These are phyloP conservation scores for Lamprotornis superbus DNA, from an alignment of 2,113 vertebrate species.

Conservation along the genomic window DNA sequence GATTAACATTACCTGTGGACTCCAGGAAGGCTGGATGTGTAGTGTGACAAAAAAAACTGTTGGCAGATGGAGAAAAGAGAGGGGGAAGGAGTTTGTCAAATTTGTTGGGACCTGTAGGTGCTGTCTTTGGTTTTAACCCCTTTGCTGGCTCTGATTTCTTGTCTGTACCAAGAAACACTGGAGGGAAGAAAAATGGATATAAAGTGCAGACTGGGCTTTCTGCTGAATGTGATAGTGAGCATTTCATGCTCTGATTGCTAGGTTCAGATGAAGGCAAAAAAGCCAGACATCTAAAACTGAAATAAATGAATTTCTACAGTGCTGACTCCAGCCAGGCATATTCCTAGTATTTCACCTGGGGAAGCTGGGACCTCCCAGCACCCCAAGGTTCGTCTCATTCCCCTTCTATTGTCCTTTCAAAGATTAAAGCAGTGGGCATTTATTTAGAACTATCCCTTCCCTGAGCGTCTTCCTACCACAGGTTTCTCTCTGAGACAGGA, in stretches of 20 bases:
- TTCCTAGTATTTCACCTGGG: not conserved
- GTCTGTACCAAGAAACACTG: fast-evolving
- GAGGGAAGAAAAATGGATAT: not conserved
- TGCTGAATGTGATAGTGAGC: not conserved
- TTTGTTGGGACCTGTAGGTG: not conserved
- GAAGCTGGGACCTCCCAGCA: not conserved
- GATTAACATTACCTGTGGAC: not conserved
- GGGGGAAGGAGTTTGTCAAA: not conserved
- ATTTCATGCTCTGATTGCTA: not conserved
- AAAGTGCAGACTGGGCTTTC: not conserved
- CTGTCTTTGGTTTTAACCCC: not conserved
- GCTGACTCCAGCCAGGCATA: not conserved
- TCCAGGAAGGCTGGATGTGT: not conserved
- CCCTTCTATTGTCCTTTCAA: not conserved
- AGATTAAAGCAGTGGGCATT: not conserved
- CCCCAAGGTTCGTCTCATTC: not conserved
- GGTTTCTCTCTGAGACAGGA: fast-evolving
- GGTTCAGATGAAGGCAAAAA: not conserved
- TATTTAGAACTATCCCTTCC: not conserved
- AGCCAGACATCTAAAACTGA: not conserved
- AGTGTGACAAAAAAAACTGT: not conserved
- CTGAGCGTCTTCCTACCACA: not conserved
- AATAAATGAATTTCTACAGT: not conserved
- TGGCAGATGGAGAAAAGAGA: not conserved
- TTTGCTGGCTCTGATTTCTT: not conserved